These are phyloP conservation scores for Nemotelus pantherinus DNA, from an alignment of 2,888 invertebrate genomes.

Conservation along the genomic window DNA sequence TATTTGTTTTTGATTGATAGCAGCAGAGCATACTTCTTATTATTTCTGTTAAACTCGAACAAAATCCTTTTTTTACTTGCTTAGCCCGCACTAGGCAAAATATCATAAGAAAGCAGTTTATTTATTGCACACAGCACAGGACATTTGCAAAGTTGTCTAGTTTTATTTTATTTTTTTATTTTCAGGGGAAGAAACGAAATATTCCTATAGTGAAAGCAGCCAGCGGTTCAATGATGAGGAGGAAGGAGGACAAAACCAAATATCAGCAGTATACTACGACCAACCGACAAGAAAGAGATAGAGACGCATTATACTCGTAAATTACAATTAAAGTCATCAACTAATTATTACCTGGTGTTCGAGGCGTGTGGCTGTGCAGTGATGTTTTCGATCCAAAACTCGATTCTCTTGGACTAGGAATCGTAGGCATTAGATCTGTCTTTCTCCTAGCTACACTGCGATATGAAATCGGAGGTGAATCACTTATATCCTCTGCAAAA, in stretches of 20 bases:
- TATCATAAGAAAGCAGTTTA: no score
- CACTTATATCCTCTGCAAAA: conserved; percentile 63
- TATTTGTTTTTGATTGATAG: no score
- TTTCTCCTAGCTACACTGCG: conserved; percentile 84
- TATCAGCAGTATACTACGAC: background rate
- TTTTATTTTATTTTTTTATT: background rate
- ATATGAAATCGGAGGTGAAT: conserved; percentile 71
- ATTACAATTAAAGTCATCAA: background rate
- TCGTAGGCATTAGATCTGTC: conserved; percentile 91
- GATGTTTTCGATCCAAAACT: conserved; percentile 67
- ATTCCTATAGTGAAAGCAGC: background rate
- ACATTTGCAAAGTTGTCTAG: conserved; percentile 37
- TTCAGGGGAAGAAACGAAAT: background rate
- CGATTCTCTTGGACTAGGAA: conserved; percentile 77
- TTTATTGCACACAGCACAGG: conserved; percentile 6
- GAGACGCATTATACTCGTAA: background rate
- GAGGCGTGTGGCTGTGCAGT: conserved; percentile 64
- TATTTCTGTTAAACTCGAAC: no score
- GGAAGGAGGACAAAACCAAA: background rate
- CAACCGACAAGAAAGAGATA: background rate
- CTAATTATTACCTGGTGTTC: conserved; percentile 64
- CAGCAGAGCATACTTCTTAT: no score
- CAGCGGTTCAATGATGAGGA: no score
- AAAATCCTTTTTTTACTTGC: no score
- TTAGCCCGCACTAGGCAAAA: no score